These are phyloP conservation scores for Calameuta filiformis DNA, from an alignment of 2,888 invertebrate species.

Conservation along the genomic window DNA sequence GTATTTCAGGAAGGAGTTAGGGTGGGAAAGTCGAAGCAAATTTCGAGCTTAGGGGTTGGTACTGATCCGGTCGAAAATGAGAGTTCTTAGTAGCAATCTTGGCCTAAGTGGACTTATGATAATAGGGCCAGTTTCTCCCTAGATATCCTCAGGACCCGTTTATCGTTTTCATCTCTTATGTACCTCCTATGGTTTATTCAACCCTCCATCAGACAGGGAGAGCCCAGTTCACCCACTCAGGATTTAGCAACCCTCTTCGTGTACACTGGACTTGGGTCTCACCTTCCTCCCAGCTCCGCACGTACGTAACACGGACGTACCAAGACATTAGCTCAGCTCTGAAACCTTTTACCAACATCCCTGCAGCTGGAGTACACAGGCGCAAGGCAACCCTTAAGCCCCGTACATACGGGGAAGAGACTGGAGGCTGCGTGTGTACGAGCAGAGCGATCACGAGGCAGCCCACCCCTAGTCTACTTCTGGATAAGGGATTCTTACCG, in stretches of 20 bases:
- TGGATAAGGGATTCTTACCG: not conserved
- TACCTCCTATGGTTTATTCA: constrained; percentile 36
- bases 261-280: not conserved
- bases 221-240: constrained; percentile 25
- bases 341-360: not conserved
- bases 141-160: constrained; percentile 10
- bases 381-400: not conserved
- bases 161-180: constrained; percentile 15
- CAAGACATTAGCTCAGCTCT: not conserved
- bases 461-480: not conserved
- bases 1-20: not conserved
- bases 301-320: not conserved
- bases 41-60: not conserved
- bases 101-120: constrained; percentile 38
- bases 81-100: constrained; percentile 35
- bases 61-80: constrained; percentile 30
- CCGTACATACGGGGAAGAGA: not conserved
- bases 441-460: not conserved
- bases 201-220: constrained; percentile 35
- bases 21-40: not conserved
- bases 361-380: not conserved
- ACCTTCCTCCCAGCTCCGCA: not conserved
- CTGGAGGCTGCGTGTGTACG: not conserved
- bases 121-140: constrained; percentile 28
- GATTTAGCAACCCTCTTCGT: constrained; percentile 21